phyloP scores from a whole-genome alignment of 2,797 vertebrate species.

The Brachyrhaphis roseni region DNA sequence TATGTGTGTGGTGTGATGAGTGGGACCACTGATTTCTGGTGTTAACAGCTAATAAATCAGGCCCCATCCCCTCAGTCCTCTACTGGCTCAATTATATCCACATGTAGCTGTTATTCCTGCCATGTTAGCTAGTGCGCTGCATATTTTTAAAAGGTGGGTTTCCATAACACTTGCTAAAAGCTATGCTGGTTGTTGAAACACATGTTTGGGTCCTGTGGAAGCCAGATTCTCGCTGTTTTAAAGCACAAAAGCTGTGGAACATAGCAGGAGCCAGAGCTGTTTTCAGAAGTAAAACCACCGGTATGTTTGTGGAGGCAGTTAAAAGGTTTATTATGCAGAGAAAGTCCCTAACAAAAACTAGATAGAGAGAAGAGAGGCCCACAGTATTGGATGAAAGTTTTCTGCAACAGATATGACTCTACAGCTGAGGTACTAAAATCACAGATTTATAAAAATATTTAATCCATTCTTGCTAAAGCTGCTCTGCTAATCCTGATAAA shows the following conservation, averaged over 20 bases:
- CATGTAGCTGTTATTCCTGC: conserved; percentile 74
- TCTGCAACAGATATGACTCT: neutral
- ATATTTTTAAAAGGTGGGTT: conserved; percentile 77
- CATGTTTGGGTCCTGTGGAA: conserved; percentile 60
- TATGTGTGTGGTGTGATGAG: conserved; percentile 58
- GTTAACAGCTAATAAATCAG: conserved; percentile 83
- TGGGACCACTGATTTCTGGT: conserved; percentile 70
- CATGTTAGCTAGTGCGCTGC: conserved; percentile 70
- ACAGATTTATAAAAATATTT: neutral
- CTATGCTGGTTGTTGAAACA: conserved; percentile 59
- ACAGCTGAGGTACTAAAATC: neutral
- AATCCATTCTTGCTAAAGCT: neutral
- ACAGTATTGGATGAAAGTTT: neutral
- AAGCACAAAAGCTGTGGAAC: conserved; percentile 54
- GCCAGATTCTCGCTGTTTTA: conserved; percentile 65
- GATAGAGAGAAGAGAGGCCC: neutral
- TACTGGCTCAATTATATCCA: conserved; percentile 78
- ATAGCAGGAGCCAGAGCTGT: conserved; percentile 43
- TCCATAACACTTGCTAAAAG: conserved; percentile 75
- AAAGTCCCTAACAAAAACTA: conserved; percentile 10
- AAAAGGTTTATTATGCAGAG: conserved; percentile 40
- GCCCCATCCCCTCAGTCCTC: conserved; percentile 66
- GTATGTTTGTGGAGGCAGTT: conserved; percentile 34
- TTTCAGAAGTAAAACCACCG: conserved; percentile 47
- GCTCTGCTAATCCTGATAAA: neutral